Percentiles rank a stretch among this genome's conserved stretches.
Evolutionary conservation across 2,113 vertebrate genomes (phyloP).

Genomic region (Phoenicopterus ruber): DNA sequence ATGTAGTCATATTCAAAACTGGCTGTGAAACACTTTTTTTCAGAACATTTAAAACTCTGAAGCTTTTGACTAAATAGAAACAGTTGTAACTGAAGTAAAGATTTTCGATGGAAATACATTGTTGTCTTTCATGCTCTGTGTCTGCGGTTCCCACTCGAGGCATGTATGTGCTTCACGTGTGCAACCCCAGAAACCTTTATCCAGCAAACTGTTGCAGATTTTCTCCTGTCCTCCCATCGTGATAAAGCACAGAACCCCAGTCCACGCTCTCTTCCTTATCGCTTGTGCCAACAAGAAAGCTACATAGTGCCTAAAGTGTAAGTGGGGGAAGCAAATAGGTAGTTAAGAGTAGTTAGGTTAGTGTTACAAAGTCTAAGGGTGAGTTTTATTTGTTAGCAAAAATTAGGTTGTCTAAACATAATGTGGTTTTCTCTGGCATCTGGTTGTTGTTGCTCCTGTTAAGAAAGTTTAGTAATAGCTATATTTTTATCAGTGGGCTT

Average conservation of each 20-base stretch:
- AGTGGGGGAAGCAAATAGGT: not conserved
- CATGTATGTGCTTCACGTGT: rapidly evolving
- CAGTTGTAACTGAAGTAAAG: not conserved
- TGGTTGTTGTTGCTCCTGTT: not conserved
- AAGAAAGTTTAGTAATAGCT: not conserved
- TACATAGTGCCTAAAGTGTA: rapidly evolving
- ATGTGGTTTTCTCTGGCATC: not conserved
- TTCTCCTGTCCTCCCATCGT: not conserved
- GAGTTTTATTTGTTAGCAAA: not conserved
- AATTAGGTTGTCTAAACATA: not conserved
- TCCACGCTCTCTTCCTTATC: not conserved
- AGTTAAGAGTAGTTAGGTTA: not conserved
- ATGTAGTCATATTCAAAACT: not conserved
- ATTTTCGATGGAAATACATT: not conserved
- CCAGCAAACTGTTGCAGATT: not conserved
- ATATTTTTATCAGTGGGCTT: not conserved
- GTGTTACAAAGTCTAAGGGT: not conserved
- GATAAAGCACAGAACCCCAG: not conserved
- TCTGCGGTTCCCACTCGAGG: not conserved
- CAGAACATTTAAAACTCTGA: not conserved
- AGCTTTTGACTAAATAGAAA: not conserved
- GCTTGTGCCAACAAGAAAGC: not conserved
- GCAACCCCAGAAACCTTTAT: not conserved
- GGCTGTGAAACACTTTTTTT: not conserved
- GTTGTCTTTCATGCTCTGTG: not conserved